A percentile compares a stretch with the other conserved stretches of the same genome.
Conservation (phyloP, 64 coral and sea anemone genomes). For the Montipora foliosa region DNA sequence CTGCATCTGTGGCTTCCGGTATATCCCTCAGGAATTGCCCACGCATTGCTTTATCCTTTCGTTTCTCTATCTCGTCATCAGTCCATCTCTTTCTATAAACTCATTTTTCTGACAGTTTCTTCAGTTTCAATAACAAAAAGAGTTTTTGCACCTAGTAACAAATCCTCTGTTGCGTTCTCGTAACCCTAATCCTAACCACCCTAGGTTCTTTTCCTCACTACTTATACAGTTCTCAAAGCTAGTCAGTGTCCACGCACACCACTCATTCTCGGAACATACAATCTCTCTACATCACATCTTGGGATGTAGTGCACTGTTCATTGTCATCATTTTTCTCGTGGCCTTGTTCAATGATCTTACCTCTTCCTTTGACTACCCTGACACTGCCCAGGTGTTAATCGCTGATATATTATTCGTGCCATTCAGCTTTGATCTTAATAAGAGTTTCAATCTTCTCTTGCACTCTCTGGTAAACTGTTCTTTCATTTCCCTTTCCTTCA, state of each 20-base stretch:
- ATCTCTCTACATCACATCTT: neutral
- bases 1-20: neutral
- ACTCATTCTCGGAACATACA: neutral
- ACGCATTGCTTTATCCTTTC: neutral
- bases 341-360: neutral
- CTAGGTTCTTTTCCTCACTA: neutral
- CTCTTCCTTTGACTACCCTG: neutral
- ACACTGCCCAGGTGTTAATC: neutral
- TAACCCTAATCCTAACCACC: no score
- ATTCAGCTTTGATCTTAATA: neutral
- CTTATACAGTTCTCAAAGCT: neutral
- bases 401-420: neutral
- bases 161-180: no score
- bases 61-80: neutral
- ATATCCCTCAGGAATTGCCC: conserved; percentile 12
- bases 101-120: neutral
- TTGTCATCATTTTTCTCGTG: neutral
- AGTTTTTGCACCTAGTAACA: neutral
- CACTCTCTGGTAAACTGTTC: neutral
- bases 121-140: neutral
- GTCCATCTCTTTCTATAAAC: neutral
- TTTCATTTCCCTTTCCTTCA: neutral
- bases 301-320: neutral
- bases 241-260: neutral
- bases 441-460: neutral